These are phyloP conservation scores for Rynchops niger DNA, from an alignment of 2,113 vertebrate genomes.

Conservation along the genomic window DNA sequence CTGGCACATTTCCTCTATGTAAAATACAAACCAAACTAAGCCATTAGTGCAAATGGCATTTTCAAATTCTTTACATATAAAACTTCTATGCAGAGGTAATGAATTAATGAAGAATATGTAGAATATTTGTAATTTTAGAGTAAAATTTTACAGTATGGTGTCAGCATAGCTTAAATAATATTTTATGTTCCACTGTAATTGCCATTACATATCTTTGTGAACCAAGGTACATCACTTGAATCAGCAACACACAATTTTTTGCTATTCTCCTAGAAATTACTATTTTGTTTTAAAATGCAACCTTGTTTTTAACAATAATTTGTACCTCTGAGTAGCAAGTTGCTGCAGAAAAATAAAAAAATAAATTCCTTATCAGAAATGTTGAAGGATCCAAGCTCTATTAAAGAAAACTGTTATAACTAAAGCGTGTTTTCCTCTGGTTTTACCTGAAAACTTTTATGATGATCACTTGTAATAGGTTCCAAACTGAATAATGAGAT, in stretches of 20 bases:
- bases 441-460: not conserved
- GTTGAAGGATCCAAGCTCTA: not conserved
- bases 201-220: not conserved
- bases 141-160: not conserved
- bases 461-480: not conserved
- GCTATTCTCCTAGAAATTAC: fast-evolving
- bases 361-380: fast-evolving
- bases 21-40: not conserved
- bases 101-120: not conserved
- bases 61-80: not conserved
- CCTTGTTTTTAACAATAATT: not conserved
- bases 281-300: not conserved
- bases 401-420: not conserved
- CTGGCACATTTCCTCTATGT: not conserved
- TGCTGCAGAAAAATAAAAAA: not conserved
- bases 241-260: not conserved
- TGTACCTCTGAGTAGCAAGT: not conserved
- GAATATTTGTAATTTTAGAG: not conserved
- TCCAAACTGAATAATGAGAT: not conserved
- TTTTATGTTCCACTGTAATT: not conserved
- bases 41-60: not conserved
- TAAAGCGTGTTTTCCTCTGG: not conserved
- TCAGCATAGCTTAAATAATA: not conserved
- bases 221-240: not conserved
- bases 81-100: not conserved